phyloP scores from a whole-genome alignment of 2,113 vertebrate species.

The Conger conger region DNA sequence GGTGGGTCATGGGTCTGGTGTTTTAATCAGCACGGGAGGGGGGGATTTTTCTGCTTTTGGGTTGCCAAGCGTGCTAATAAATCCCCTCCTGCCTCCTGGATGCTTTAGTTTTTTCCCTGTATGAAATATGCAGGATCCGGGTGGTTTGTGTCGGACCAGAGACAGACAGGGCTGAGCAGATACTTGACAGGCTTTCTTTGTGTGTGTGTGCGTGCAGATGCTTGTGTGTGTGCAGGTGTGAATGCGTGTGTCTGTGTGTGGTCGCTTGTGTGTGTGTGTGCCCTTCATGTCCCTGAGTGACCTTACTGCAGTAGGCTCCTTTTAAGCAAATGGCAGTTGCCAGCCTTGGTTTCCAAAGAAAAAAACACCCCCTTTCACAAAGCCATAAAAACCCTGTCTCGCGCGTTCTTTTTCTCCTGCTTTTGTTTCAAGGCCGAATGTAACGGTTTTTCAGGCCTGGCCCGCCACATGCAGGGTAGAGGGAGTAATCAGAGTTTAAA shows the following conservation, averaged over 20 bases:
- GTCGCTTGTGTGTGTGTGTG: conserved; percentile 1
- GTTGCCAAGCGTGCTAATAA: neutral
- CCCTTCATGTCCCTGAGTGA: neutral
- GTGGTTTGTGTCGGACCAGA: neutral
- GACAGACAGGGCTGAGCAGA: neutral
- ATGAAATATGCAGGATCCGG: neutral
- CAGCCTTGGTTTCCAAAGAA: neutral
- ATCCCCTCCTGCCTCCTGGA: neutral
- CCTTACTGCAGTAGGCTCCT: neutral
- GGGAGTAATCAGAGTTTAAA: conserved; percentile 49
- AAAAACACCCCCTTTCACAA: neutral
- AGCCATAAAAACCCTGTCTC: neutral
- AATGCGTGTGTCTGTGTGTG: neutral
- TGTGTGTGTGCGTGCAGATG: neutral
- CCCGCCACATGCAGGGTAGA: conserved; percentile 35
- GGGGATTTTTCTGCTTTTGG: neutral
- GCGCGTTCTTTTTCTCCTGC: neutral
- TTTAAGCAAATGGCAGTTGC: neutral
- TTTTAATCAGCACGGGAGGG: neutral
- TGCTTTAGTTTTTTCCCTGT: neutral
- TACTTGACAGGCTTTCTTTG: neutral
- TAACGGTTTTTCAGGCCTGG: neutral
- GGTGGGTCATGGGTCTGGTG: neutral
- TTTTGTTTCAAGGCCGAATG: neutral
- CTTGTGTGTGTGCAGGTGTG: neutral